phyloP scores from a whole-genome alignment of 2,888 invertebrate genomes.

The Cataglyphis cursor region DNA sequence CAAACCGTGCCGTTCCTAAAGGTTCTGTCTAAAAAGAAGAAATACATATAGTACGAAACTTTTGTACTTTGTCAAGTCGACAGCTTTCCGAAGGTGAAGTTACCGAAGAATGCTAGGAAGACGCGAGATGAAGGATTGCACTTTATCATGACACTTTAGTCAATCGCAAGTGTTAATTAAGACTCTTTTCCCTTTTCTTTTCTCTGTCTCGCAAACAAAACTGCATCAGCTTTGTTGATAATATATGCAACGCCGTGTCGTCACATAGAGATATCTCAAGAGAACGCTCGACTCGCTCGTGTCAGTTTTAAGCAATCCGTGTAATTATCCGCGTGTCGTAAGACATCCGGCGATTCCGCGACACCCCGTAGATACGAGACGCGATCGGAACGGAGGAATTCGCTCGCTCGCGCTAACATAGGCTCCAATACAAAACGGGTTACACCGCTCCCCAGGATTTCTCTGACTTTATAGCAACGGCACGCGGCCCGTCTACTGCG shows the following conservation, averaged over 20 bases:
- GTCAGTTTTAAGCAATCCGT: constrained; percentile 4
- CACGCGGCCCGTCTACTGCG: constrained; percentile 74
- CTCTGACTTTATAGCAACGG: constrained; percentile 74
- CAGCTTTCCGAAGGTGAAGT: neutral
- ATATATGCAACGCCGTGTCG: constrained; percentile 14
- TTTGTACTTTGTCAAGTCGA: constrained; percentile 17
- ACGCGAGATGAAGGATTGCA: neutral
- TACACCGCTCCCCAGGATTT: constrained; percentile 67
- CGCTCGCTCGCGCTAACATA: constrained; percentile 10
- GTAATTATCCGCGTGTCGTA: neutral
- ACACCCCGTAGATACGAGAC: constrained; percentile 10
- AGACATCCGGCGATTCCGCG: constrained; percentile 15
- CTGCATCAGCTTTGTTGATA: constrained; percentile 15
- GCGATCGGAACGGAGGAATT: constrained; percentile 25
- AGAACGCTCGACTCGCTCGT: neutral
- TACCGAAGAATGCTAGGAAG: neutral
- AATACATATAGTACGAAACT: constrained; percentile 22
- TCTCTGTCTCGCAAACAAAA: neutral
- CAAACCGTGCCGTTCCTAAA: constrained; percentile 7
- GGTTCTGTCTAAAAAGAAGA: constrained; percentile 10
- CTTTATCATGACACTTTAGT: neutral
- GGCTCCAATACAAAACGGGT: constrained; percentile 59
- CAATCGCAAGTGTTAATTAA: constrained; percentile 31
- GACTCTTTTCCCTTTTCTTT: constrained; percentile 10
- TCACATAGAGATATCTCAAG: constrained; percentile 13